Conservation (phyloP, 2,113 vertebrate species). For the Lampris megalopsis region DNA sequence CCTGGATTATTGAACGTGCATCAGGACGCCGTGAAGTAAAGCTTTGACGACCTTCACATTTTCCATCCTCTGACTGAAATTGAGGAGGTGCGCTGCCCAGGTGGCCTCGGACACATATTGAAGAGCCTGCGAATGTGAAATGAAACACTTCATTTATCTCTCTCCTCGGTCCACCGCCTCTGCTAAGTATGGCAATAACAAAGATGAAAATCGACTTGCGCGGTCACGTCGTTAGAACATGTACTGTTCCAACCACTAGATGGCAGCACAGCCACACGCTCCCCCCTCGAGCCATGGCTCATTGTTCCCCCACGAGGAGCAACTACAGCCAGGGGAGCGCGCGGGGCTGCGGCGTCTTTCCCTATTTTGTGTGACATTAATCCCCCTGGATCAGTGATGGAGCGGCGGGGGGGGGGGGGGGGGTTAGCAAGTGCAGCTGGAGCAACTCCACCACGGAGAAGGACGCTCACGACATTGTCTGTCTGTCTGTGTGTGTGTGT, state of each 20-base stretch:
- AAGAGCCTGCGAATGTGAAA: too few relatives aligned
- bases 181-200: background rate
- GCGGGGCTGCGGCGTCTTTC: slow-evolving; percentile 59
- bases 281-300: slow-evolving; percentile 45
- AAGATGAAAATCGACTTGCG: background rate
- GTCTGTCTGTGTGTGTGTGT: slow-evolving; percentile 11
- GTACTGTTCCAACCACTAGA: slow-evolving; percentile 75
- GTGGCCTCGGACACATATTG: too few relatives aligned
- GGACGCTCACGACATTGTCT: slow-evolving; percentile 15
- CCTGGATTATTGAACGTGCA: too few relatives aligned
- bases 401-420: too few relatives aligned
- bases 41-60: too few relatives aligned
- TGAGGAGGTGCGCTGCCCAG: too few relatives aligned
- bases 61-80: too few relatives aligned
- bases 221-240: background rate
- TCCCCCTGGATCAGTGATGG: slow-evolving; percentile 67
- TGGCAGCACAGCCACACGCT: slow-evolving; percentile 76
- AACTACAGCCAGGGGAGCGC: slow-evolving; percentile 61
- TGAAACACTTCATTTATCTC: too few relatives aligned
- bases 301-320: slow-evolving; percentile 69
- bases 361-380: slow-evolving; percentile 74
- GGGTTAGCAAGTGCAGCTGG: slow-evolving; percentile 47
- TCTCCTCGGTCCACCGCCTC: too few relatives aligned
- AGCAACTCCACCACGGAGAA: slow-evolving; percentile 53
- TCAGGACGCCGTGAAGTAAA: too few relatives aligned